Evolutionary conservation across 2,888 invertebrate genomes (phyloP).

Genomic region (Automeris io): DNA sequence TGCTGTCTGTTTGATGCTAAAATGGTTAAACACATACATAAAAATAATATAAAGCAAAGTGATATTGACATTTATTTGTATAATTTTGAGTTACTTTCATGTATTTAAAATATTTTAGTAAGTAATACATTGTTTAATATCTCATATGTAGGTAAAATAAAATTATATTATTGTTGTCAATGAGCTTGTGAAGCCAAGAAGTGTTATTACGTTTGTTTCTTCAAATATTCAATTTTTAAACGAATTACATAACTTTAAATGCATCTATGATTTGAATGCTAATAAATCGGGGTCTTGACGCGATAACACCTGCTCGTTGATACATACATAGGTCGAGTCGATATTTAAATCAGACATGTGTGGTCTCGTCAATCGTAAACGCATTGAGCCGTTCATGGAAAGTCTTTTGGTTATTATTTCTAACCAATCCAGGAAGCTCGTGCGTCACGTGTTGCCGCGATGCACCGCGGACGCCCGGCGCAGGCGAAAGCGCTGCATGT

Average conservation of each 20-base stretch:
- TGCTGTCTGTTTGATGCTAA: too few species aligned
- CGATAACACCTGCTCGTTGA: not conserved
- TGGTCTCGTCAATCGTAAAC: not conserved
- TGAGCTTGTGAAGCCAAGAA: too few species aligned
- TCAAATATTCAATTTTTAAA: too few species aligned
- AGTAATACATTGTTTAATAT: too few species aligned
- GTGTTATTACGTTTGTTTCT: too few species aligned
- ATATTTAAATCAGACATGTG: constrained; percentile 1
- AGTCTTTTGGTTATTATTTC: constrained; percentile 2
- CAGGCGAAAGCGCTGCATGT: constrained; percentile 55
- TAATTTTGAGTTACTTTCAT: too few species aligned
- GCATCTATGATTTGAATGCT: not conserved
- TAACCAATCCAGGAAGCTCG: constrained; percentile 6
- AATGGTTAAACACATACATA: too few species aligned
- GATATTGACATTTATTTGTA: too few species aligned
- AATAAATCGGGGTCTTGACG: not conserved
- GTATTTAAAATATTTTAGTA: too few species aligned
- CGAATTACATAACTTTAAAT: not conserved
- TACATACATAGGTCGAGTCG: not conserved
- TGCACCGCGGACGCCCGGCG: constrained; percentile 20
- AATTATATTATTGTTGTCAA: too few species aligned
- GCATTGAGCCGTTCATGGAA: not conserved
- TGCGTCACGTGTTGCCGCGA: constrained; percentile 34
- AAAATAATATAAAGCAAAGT: too few species aligned
- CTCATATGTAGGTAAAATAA: too few species aligned